phyloP scores from a whole-genome alignment of 30 jellyfish, hydroid and myxozoan genomes.

The Rhopilema esculentum region DNA sequence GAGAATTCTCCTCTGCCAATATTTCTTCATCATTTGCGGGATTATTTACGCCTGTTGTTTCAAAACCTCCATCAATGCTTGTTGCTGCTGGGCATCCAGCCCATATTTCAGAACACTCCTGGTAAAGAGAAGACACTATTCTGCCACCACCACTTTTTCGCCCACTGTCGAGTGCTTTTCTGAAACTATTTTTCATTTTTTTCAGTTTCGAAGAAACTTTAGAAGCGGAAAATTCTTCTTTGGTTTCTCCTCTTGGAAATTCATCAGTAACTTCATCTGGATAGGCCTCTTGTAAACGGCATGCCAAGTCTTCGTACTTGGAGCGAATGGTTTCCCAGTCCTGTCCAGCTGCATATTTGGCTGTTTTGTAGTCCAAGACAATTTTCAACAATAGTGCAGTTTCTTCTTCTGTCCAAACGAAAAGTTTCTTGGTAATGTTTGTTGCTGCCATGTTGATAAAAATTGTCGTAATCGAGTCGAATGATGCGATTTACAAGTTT shows the following conservation, averaged over 20 bases:
- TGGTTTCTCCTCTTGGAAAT: constrained; percentile 16
- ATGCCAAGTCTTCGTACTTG: constrained; percentile 13
- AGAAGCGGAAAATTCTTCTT: constrained; percentile 4
- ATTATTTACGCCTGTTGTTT: constrained; percentile 20
- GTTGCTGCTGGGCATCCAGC: constrained; percentile 44
- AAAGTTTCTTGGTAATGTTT: not conserved
- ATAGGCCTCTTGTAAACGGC: constrained; percentile 10
- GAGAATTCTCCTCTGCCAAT: constrained; percentile 20
- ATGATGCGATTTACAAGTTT: constrained; percentile 24
- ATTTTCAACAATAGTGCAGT: constrained; percentile 19
- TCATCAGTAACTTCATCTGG: constrained; percentile 14
- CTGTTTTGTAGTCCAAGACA: constrained; percentile 27
- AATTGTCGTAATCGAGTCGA: constrained; percentile 24
- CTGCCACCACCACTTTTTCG: constrained; percentile 48
- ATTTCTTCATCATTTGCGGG: constrained; percentile 24
- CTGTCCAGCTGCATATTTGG: constrained; percentile 20
- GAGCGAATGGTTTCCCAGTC: constrained; percentile 40
- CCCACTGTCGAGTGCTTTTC: constrained; percentile 54
- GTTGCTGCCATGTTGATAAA: constrained; percentile 11
- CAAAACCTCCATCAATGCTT: constrained; percentile 42
- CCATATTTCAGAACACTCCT: constrained; percentile 55
- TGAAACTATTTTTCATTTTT: constrained; percentile 5
- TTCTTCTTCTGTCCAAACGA: constrained; percentile 42
- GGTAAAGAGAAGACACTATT: constrained; percentile 18
- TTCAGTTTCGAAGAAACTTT: constrained; percentile 22